Evolutionary conservation across 2,797 vertebrate genomes (phyloP).

Genomic region (Botia kubotai): DNA sequence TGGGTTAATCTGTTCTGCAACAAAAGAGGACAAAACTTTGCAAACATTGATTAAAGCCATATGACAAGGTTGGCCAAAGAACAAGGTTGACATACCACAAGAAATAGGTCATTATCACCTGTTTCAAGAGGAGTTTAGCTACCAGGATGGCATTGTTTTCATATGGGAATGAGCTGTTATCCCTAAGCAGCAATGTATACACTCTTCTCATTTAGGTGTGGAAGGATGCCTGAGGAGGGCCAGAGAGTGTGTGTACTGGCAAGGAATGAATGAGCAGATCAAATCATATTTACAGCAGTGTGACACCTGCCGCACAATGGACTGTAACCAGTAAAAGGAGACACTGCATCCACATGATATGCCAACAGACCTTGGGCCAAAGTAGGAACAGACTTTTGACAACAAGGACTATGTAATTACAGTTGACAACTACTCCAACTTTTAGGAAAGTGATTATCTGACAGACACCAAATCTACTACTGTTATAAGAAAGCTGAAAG

Average conservation of each 20-base stretch:
- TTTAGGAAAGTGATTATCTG: constrained; percentile 41
- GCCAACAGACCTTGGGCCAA: constrained; percentile 40
- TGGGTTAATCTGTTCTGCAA: neutral
- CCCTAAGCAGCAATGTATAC: constrained; percentile 4
- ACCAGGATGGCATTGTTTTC: constrained; percentile 43
- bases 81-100: constrained; percentile 15
- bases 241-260: constrained; percentile 49
- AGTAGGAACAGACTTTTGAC: constrained; percentile 36
- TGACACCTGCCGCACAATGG: constrained; percentile 33
- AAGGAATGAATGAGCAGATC: constrained; percentile 38
- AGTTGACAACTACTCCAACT: constrained; percentile 3
- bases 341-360: constrained; percentile 44
- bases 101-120: constrained; percentile 25
- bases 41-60: constrained; percentile 14
- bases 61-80: constrained; percentile 15
- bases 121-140: constrained; percentile 34
- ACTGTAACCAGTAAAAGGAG: constrained; percentile 47
- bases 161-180: constrained; percentile 33
- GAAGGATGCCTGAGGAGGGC: constrained; percentile 44
- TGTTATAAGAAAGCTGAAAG: constrained; percentile 44
- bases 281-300: constrained; percentile 20
- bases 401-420: constrained; percentile 35
- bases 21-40: constrained; percentile 4
- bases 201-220: constrained; percentile 30
- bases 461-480: constrained; percentile 22